These are phyloP conservation scores for Sebastes kiyomatsui DNA, from an alignment of 2,797 vertebrate genomes.

Conservation along the genomic window DNA sequence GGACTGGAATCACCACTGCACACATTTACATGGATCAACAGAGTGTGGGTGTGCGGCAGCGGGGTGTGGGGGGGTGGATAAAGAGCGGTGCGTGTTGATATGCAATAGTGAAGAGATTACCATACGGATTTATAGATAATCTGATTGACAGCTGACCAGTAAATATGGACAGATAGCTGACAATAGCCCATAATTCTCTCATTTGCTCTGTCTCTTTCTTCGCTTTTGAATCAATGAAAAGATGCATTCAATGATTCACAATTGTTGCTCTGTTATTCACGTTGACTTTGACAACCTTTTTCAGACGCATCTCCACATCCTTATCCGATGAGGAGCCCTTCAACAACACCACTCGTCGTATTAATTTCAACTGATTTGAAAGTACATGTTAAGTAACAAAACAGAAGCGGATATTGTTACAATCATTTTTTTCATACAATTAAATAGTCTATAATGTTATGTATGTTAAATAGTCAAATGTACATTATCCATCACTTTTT, in stretches of 20 bases:
- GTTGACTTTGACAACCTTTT: not conserved
- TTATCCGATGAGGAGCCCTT: not conserved
- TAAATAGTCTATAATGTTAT: too few species aligned
- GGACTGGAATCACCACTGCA: constrained; percentile 43
- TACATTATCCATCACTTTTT: not conserved
- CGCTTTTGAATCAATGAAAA: constrained; percentile 19
- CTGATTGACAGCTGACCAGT: constrained; percentile 83
- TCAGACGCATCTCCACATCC: not conserved
- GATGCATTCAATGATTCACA: not conserved
- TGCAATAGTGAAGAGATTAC: constrained; percentile 78
- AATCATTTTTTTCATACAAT: not conserved
- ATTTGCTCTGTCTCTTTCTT: constrained; percentile 7
- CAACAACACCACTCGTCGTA: not conserved
- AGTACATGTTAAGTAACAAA: not conserved
- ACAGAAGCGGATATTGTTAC: not conserved
- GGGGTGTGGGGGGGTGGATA: not conserved
- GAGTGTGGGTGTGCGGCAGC: constrained; percentile 11
- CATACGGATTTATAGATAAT: constrained; percentile 79
- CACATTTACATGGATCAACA: constrained; percentile 74
- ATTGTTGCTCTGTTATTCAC: not conserved
- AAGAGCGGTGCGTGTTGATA: constrained; percentile 64
- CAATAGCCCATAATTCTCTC: constrained; percentile 42
- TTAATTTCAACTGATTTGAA: not conserved
- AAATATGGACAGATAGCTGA: constrained; percentile 67
- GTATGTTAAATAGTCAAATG: not conserved